These are phyloP conservation scores for Perodicticus potto DNA, from an alignment of 2,797 vertebrate genomes.

Conservation along the genomic window DNA sequence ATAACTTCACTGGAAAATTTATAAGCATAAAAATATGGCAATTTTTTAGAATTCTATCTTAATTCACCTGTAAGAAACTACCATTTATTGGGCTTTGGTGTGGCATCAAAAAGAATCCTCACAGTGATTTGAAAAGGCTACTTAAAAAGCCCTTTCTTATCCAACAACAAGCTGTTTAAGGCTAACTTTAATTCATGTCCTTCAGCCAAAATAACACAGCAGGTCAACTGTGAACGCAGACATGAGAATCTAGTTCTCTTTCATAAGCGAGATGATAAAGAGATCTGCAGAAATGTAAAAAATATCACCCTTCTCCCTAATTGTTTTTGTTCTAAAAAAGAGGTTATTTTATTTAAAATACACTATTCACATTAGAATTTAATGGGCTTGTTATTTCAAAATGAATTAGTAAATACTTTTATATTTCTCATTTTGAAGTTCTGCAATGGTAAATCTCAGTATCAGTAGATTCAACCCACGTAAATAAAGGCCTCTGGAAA, in stretches of 20 bases:
- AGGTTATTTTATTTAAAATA: conserved; percentile 28
- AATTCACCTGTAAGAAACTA: conserved; percentile 26
- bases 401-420: background rate
- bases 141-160: background rate
- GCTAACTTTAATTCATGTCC: background rate
- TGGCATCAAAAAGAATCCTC: background rate
- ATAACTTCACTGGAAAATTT: background rate
- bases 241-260: background rate
- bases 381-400: conserved; percentile 5
- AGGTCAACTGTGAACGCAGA: background rate
- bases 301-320: background rate
- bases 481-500: background rate
- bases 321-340: background rate
- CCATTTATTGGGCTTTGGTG: background rate
- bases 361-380: background rate
- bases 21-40: background rate
- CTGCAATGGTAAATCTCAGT: background rate
- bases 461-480: background rate
- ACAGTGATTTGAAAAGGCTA: background rate
- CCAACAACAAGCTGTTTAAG: background rate
- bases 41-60: background rate
- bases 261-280: background rate
- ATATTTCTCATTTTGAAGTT: background rate
- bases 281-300: background rate
- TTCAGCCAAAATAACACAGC: background rate